Conservation (phyloP, 2,888 invertebrate species). For the Sturmia bella region DNA sequence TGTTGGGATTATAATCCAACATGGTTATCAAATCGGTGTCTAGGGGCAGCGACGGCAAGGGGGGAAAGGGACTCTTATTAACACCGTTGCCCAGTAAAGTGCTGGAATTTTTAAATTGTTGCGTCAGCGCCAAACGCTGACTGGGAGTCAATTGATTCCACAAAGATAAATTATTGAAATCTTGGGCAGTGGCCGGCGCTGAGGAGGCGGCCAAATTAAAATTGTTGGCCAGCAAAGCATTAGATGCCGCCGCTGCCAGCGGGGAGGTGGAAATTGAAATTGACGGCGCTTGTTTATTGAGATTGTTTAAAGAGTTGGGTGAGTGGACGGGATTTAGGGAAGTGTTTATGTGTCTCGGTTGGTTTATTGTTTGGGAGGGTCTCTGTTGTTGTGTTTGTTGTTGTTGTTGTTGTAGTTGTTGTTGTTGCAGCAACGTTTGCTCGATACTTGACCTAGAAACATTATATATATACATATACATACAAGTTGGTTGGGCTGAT, state of each 20-base stretch:
- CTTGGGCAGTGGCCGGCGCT: constrained; percentile 68
- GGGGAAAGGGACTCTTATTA: constrained; percentile 72
- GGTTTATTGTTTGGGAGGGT: constrained; percentile 55
- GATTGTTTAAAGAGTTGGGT: constrained; percentile 55
- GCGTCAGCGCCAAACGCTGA: constrained; percentile 76
- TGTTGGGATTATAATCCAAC: constrained; percentile 78
- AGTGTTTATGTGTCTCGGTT: constrained; percentile 73
- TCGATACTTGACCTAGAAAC: constrained; percentile 83
- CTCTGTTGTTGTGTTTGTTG: constrained; percentile 73
- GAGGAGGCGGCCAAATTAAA: constrained; percentile 76
- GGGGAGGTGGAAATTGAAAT: constrained; percentile 57
- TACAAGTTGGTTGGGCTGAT: constrained; percentile 76
- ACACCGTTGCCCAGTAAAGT: constrained; percentile 42
- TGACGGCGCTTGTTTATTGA: constrained; percentile 42
- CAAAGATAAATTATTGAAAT: constrained; percentile 78
- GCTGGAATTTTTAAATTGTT: constrained; percentile 75
- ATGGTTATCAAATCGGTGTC: constrained; percentile 79
- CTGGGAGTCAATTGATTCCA: constrained; percentile 79
- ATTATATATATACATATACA: constrained; percentile 79
- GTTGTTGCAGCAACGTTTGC: constrained; percentile 81
- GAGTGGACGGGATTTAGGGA: constrained; percentile 60
- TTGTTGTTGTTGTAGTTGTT: constrained; percentile 77
- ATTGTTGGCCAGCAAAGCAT: constrained; percentile 72
- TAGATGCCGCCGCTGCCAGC: constrained; percentile 65
- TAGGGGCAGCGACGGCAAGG: constrained; percentile 76